Conservation (phyloP, 1,140 invertebrate species). For the Sesamia nonagrioides region DNA sequence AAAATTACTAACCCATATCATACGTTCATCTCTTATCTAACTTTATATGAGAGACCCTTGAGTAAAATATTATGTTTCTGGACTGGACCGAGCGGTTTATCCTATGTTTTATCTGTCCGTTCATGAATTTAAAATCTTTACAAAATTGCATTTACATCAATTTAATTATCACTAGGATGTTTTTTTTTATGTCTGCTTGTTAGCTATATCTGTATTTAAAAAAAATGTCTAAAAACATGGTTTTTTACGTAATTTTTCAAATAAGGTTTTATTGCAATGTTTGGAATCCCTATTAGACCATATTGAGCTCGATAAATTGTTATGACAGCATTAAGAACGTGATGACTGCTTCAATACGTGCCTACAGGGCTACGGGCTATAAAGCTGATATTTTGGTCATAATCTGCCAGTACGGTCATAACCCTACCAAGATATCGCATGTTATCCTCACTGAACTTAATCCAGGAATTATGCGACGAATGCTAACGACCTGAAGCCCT, state of each 20-base stretch:
- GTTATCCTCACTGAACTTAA: not conserved
- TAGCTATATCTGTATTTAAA: not conserved
- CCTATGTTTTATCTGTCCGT: no score
- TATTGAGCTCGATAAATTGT: conserved; percentile 18
- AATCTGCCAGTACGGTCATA: not conserved
- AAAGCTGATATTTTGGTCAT: not conserved
- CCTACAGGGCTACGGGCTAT: not conserved
- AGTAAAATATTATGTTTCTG: no score
- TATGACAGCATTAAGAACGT: conserved; percentile 24
- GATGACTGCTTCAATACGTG: conserved; percentile 16
- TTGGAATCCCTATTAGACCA: conserved; percentile 15
- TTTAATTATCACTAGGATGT: conserved; percentile 14
- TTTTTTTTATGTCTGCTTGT: conserved; percentile 20
- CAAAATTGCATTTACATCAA: no score
- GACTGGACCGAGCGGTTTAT: no score
- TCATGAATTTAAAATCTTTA: no score
- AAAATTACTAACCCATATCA: no score
- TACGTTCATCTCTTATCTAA: no score
- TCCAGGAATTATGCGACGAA: conserved; percentile 43
- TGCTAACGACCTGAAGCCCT: conserved; percentile 53
- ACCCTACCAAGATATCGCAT: not conserved
- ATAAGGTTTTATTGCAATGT: not conserved
- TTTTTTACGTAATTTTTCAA: not conserved
- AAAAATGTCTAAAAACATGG: not conserved
- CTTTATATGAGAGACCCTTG: no score